Conservation (phyloP, 2,113 vertebrate genomes). For the Thamnaconus septentrionalis region DNA sequence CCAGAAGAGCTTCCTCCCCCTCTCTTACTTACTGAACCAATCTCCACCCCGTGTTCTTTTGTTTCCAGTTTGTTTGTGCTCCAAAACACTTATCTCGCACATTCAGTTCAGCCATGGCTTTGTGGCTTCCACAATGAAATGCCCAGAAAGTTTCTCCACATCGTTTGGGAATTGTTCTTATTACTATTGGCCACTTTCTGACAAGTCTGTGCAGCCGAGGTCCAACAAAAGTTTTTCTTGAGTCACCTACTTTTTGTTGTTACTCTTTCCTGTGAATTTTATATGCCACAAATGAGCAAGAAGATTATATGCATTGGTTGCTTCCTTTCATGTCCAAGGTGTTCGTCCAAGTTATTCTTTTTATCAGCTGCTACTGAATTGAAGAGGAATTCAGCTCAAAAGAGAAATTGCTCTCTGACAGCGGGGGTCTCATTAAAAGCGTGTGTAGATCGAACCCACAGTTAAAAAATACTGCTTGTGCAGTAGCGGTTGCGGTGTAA, state of each 20-base stretch:
- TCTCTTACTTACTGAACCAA: conserved; percentile 67
- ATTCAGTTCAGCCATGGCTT: conserved; percentile 62
- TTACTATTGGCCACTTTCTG: conserved; percentile 58
- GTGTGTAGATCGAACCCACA: conserved; percentile 22
- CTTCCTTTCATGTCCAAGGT: conserved; percentile 17
- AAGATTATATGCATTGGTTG: conserved; percentile 3
- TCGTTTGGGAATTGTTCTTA: conserved; percentile 53
- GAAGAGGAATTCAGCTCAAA: conserved; percentile 15
- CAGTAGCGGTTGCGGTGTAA: conserved; percentile 24
- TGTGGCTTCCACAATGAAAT: conserved; percentile 65
- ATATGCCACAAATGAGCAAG: conserved; percentile 12
- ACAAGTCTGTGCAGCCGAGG: conserved; percentile 35
- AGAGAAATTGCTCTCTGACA: conserved; percentile 24
- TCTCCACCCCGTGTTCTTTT: conserved; percentile 72
- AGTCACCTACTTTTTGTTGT: conserved; percentile 28
- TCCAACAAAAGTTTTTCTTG: conserved; percentile 55
- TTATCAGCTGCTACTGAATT: conserved; percentile 18
- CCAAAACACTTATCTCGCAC: conserved; percentile 69
- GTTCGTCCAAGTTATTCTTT: conserved; percentile 21
- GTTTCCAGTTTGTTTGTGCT: conserved; percentile 65
- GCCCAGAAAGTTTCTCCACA: conserved; percentile 58
- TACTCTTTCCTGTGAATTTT: conserved; percentile 11
- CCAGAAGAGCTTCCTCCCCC: conserved; percentile 60
- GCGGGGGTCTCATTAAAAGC: conserved; percentile 36
- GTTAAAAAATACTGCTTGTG: conserved; percentile 31